These are phyloP conservation scores for Thaumetopoea pityocampa DNA, from an alignment of 1,140 invertebrate species.

Conservation along the genomic window DNA sequence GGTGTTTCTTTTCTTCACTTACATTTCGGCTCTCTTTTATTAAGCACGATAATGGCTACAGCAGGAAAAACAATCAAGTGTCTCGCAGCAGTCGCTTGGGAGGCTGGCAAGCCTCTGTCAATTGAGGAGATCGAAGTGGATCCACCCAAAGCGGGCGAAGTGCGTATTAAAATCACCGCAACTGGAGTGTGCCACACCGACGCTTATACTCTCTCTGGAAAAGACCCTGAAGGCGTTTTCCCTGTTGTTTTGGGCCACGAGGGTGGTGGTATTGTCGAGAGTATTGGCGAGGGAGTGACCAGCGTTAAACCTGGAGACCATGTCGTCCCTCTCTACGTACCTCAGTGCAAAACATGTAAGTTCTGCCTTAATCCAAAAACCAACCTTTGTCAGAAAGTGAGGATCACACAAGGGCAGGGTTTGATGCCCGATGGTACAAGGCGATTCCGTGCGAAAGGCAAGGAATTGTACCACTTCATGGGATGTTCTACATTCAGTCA, in stretches of 20 bases:
- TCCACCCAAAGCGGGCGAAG: constrained; percentile 93
- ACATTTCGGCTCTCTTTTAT: constrained; percentile 16
- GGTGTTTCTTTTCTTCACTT: constrained; percentile 12
- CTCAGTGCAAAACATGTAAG: constrained; percentile 97
- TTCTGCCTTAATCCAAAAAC: constrained; percentile 97
- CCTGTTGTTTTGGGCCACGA: constrained; percentile 96
- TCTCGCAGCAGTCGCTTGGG: constrained; percentile 94
- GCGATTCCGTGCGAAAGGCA: constrained; percentile 94
- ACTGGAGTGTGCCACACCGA: constrained; percentile 99
- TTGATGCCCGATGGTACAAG: constrained; percentile 97
- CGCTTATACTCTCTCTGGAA: constrained; percentile 93
- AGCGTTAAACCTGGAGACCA: constrained; percentile 93
- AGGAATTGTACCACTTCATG: constrained; percentile 97
- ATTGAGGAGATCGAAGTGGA: constrained; percentile 96
- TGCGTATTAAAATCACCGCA: constrained; percentile 87
- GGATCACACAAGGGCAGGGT: constrained; percentile 90
- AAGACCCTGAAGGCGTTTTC: constrained; percentile 96
- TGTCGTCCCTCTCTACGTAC: constrained; percentile 97
- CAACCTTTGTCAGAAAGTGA: constrained; percentile 97
- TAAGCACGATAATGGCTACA: constrained; percentile 35
- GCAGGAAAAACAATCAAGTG: constrained; percentile 85
- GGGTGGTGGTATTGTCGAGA: constrained; percentile 96
- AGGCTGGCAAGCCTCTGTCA: constrained; percentile 88
- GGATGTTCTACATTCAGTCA: constrained; percentile 98
- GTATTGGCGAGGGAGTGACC: constrained; percentile 95